Conservation (phyloP, 2,888 invertebrate genomes). For the Tolmerus cingulatus region DNA sequence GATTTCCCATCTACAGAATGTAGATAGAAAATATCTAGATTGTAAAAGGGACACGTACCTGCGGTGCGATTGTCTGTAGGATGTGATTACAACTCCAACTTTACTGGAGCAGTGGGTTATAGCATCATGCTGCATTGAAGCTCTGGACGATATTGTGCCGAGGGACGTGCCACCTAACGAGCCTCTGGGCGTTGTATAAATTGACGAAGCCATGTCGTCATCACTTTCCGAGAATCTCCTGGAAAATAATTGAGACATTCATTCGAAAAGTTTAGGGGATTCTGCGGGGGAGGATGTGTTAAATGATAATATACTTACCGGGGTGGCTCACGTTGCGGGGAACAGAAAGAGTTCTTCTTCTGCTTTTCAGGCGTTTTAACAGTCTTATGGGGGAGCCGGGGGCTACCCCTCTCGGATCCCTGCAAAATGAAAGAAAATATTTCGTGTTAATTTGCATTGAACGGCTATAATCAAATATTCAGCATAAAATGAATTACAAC, state of each 20-base stretch:
- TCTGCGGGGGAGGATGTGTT: background rate
- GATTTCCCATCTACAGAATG: background rate
- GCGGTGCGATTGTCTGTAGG: constrained; percentile 85
- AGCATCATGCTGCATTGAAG: constrained; percentile 69
- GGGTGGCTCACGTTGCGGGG: constrained; percentile 51
- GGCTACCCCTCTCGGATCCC: constrained; percentile 48
- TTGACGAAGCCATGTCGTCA: constrained; percentile 51
- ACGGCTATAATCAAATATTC: background rate
- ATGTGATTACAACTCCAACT: constrained; percentile 90
- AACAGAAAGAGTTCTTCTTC: constrained; percentile 51
- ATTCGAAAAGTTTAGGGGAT: background rate
- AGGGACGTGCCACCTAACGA: constrained; percentile 52
- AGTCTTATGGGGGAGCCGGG: constrained; percentile 47
- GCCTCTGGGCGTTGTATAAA: constrained; percentile 52
- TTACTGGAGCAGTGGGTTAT: constrained; percentile 67
- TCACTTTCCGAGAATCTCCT: constrained; percentile 53
- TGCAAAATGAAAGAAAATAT: constrained; percentile 7
- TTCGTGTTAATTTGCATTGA: background rate
- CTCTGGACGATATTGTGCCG: constrained; percentile 65
- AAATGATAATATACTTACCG: constrained; percentile 40
- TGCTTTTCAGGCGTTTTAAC: constrained; percentile 51
- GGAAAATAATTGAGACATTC: constrained; percentile 1
- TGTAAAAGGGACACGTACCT: constrained; percentile 67
- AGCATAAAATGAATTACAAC: background rate
- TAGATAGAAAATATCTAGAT: background rate